Base-by-base conservation (phyloP, 1,140 invertebrate genomes). In the Drosophila melanica region DNA sequence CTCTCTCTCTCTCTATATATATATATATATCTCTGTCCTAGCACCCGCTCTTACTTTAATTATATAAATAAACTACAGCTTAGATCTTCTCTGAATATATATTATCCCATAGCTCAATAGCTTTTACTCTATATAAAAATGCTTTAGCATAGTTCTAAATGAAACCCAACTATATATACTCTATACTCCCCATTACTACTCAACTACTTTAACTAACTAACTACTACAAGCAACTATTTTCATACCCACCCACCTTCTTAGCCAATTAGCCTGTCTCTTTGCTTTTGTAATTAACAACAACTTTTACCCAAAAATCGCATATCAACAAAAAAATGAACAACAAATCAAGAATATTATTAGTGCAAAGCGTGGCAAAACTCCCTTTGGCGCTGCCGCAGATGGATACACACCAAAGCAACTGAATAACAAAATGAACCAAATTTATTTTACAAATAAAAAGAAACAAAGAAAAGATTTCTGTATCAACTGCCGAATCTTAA, bases 401-500 rank as follows among this genome's bases (percentile, higher is more conserved):
- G 76, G 81, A 81, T 87, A 77, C 81, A 86, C 81, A 85, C 64
- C 50, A 72, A 71, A 67, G 42, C 42, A 76, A 79, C 51, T 39
- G 70, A 85, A 64, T 20, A 69, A 37, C 45, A 58, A 67, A 67
- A 77, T 65, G 67, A 79, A 77, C 66, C 53, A 41, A 59, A 55
- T 65, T 50, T 69, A 72, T 45, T 14, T 9, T 48, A 35, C 7
- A 10, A 35, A n/a, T n/a, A n/a, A 59, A 53, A 78, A 57, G 41
- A 51, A 79, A 68, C 45, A 77, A 77, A 66, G 75, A 70, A 65
- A 72, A 90, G 90, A 91, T 91, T 91, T 91, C 90, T 91, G 90
- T 91, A 91, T 91, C 86, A 91, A 91, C 90, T 89, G 90, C 90
- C 90, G 90, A 91, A 91, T 91, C 90, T 91, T 91, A 91, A 91